These are phyloP conservation scores for Campylorhamphus procurvoides DNA, from an alignment of 2,113 vertebrate genomes.

Conservation along the genomic window DNA sequence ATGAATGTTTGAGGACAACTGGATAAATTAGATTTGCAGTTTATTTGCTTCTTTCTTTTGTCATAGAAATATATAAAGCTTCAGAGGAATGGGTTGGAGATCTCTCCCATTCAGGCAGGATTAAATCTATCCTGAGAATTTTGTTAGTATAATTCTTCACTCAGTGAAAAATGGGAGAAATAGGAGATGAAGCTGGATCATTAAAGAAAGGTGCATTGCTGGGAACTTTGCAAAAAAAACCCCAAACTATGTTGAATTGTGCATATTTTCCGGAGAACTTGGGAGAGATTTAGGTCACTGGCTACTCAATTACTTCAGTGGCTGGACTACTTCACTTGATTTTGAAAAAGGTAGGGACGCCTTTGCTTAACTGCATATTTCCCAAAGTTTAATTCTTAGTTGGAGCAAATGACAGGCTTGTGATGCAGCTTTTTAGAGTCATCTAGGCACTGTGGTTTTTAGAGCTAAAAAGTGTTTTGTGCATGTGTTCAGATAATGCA, in stretches of 20 bases:
- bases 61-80: not conserved
- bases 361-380: not conserved
- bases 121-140: not conserved
- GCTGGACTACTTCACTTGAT: not conserved
- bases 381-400: not conserved
- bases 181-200: not conserved
- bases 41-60: not conserved
- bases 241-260: not conserved
- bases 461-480: not conserved
- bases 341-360: not conserved
- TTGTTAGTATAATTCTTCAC: not conserved
- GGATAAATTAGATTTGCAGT: not conserved
- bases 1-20: not conserved
- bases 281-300: not conserved
- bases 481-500: not conserved
- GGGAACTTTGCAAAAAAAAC: not conserved
- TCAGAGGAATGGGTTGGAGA: not conserved
- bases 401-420: not conserved
- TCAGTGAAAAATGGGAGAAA: not conserved
- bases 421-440: not conserved
- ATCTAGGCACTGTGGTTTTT: not conserved
- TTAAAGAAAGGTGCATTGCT: not conserved
- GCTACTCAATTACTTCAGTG: not conserved
- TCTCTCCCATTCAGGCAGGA: not conserved
- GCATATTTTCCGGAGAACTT: not conserved